Conservation (phyloP, 2,113 vertebrate species). For the Pycnonotus jocosus region DNA sequence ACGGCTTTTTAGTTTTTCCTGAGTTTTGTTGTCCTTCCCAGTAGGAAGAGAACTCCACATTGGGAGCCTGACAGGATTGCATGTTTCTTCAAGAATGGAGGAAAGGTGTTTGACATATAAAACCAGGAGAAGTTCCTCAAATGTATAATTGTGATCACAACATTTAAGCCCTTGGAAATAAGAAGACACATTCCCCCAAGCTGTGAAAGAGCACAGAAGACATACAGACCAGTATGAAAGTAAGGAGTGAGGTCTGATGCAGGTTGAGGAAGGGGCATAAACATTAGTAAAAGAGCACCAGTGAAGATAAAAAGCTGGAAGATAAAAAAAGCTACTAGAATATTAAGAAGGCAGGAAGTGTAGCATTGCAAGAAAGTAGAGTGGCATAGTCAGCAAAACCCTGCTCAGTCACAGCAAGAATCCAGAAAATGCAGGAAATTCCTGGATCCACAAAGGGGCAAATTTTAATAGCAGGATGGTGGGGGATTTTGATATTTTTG, state of each 20-base stretch:
- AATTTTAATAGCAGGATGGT: neutral
- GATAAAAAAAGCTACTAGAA: neutral
- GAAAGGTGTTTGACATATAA: neutral
- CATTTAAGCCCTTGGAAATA: neutral
- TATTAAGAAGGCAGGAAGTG: neutral
- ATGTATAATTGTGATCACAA: neutral
- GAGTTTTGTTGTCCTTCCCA: neutral
- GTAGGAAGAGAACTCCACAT: neutral
- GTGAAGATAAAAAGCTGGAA: neutral
- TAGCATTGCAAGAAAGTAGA: neutral
- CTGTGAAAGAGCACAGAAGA: neutral
- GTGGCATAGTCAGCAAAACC: neutral
- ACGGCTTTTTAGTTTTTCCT: neutral
- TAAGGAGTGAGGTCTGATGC: neutral
- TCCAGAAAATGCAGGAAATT: neutral
- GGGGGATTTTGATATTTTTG: neutral
- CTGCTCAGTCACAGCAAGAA: neutral
- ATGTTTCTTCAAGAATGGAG: neutral
- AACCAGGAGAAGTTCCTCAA: neutral
- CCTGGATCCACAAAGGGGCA: neutral
- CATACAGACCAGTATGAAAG: neutral
- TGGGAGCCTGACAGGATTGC: fast-evolving
- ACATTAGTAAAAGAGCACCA: neutral
- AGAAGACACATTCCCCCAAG: neutral
- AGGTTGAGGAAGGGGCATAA: neutral